Conservation (phyloP, 2,888 invertebrate species). For the Buathra laborator region DNA sequence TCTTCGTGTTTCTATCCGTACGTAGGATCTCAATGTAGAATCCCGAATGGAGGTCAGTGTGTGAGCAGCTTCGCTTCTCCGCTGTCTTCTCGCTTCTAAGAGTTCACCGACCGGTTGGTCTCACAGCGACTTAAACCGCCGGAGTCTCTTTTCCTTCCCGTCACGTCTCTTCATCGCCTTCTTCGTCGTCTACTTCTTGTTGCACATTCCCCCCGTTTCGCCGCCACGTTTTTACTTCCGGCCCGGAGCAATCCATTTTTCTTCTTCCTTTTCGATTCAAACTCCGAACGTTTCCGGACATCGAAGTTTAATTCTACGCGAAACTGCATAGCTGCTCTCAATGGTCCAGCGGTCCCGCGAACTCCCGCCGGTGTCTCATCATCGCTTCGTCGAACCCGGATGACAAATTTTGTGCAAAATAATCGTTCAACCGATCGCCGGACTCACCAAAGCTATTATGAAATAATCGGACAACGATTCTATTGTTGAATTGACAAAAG, state of each 20-base stretch:
- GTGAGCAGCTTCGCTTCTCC: conserved; percentile 81
- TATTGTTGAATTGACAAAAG: neutral
- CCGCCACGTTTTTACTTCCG: conserved; percentile 44
- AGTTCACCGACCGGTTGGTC: conserved; percentile 78
- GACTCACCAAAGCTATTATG: too few relatives aligned
- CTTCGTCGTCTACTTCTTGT: conserved; percentile 14
- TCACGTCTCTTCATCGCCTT: conserved; percentile 38
- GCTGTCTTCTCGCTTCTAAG: conserved; percentile 72
- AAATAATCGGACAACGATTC: neutral
- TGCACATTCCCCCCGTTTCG: conserved; percentile 9
- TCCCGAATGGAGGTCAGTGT: conserved; percentile 83
- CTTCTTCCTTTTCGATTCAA: neutral
- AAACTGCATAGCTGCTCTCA: neutral
- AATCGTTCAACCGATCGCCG: too few relatives aligned
- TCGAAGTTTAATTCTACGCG: neutral
- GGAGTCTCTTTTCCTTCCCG: conserved; percentile 36
- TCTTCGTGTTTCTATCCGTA: conserved; percentile 46
- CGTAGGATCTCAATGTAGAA: conserved; percentile 64
- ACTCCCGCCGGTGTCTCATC: too few relatives aligned
- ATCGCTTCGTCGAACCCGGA: too few relatives aligned
- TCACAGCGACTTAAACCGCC: conserved; percentile 58
- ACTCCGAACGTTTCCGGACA: neutral
- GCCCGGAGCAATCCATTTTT: neutral
- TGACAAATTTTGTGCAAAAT: too few relatives aligned
- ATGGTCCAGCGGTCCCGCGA: neutral